Evolutionary conservation across 2,797 vertebrate species (phyloP), one percentile per base, ranked within the genome.

Genomic region (Psittacula echo): DNA sequence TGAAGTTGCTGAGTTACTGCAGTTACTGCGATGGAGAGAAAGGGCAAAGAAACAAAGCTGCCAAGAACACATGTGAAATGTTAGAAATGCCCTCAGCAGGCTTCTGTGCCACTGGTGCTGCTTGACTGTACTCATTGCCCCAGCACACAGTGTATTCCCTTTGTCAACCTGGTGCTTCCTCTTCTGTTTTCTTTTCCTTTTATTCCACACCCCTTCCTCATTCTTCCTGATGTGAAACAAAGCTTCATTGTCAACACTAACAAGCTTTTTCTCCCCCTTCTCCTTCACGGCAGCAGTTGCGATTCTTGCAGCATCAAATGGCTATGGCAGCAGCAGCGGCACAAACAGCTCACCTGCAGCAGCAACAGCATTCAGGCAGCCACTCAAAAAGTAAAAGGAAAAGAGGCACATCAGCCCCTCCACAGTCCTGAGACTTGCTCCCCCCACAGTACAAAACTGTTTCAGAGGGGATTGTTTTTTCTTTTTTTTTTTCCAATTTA

Each of bases 241-340:
- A 74, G 65, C 79, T 80, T 78, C 70, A 32, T 14, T 22, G 68
- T 51, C 80, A 95, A 93, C 29, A 23, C 86, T 95, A 95, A 96
- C 48, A 68, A 72, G 65, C 78, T 93, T 93, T 95, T 88, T 96
- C 84, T 92, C 78, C 91, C 60, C 64, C 66, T 94, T 87, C 64
- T 93, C 68, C 92, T 92, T 71, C 79, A 58, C 22, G 94, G 89
- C 96, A 97, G 98, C 98, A 99, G 99, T 99, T 99, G 98, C 99
- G 98, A 99, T 99, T 99, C 99, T 99, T 99, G 97, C 98, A 98
- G 98, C 99, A 99, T 98, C 99, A 99, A 99, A 99, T 98, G 99
- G 99, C 98, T 99, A 98, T 98, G 98, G 98, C 98, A 39, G 94
- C 87, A 5, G 97, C 98, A 90, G 98, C 98, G 94, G 98, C 98